Conservation (phyloP, 92 coral and sea anemone genomes). For the Phenganax subtilis region DNA sequence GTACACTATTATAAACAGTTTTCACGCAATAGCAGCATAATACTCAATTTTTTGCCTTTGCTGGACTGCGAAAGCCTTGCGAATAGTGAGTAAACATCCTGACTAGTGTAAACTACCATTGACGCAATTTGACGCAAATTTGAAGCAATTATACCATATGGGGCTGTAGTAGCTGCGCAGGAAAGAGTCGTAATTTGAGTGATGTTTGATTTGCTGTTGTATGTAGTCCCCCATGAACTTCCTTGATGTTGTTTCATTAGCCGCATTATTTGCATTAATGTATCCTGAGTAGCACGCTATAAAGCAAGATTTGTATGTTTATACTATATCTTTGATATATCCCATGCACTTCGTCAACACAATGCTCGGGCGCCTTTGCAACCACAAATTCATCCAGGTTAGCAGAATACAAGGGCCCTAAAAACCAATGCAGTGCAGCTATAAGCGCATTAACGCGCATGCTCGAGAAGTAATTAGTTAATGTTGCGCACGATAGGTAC, state of each 20-base stretch:
- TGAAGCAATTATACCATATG: slow-evolving; percentile 3
- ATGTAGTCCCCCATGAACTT: slow-evolving; percentile 25
- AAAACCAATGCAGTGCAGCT: not conserved
- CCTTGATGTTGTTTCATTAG: slow-evolving; percentile 2
- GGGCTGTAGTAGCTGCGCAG: slow-evolving; percentile 7
- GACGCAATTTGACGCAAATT: slow-evolving; percentile 8
- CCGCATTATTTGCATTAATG: slow-evolving; percentile 26
- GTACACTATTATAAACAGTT: not conserved
- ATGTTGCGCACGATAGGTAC: not conserved
- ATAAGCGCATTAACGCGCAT: slow-evolving; percentile 4
- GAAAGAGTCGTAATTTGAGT: not conserved
- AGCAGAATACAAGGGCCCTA: not conserved
- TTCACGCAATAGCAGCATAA: not conserved
- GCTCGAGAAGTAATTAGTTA: slow-evolving; percentile 5
- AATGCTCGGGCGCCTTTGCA: too few species aligned
- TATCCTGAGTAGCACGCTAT: slow-evolving; percentile 17
- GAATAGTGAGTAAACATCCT: not conserved
- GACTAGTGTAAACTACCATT: not conserved
- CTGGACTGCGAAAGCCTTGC: too few species aligned
- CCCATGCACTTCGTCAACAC: too few species aligned
- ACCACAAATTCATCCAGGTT: too few species aligned
- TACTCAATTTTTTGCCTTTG: too few species aligned
- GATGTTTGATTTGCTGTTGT: slow-evolving; percentile 5
- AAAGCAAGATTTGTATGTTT: not conserved
- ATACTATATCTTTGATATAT: too few species aligned